Evolutionary conservation across 2,888 invertebrate genomes (phyloP), one percentile per base, ranked within the genome.

Genomic region (Phyto melanocephala): DNA sequence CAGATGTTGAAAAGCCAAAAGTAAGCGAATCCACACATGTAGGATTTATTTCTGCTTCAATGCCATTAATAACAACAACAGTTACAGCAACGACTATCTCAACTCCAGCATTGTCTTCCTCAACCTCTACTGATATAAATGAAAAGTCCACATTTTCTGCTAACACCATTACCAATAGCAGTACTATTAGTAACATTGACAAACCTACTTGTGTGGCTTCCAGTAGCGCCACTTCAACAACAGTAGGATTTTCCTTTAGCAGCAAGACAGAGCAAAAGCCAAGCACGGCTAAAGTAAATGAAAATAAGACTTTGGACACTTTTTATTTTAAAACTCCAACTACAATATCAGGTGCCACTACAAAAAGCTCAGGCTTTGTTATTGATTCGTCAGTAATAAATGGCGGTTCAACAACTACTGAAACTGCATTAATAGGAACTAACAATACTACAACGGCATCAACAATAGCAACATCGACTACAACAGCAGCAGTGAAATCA

Each of bases 131-230:
- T 52, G 52, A n/a, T 20, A 47, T 80, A 72, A 86, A 74, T 81
- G 85, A 86, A 50, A 86, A 84, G 76, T 85, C 86, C 54, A 84
- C 75, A 79, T 74, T 85, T 35, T 84, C 86, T n/a, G 15, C 84
- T 13, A 52, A 79, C 10, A 70, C 65, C 52, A 54, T 52, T n/a
- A 15, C 78, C 13, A 37, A 50, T 17, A 78, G 62, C 11, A 17
- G 56, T 33, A 7, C 6, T 37, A 11, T 8, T 17, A 74, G 71
- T 71, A 75, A 54, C 33, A 54, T 80, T 58, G 81, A 85, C 24
- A 84, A 80, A 33, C 45, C 82, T 40, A 62, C 81, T 58, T 22
- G 78, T 7, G 33, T 79, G n/a, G 33, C 72, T 33, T 68, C 75
- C 50, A 74, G 76, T 40, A 81, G 74, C 11, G 8, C 79, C 37